Conservation (phyloP, 2,797 vertebrate genomes). For the Rachycentron canadum region DNA sequence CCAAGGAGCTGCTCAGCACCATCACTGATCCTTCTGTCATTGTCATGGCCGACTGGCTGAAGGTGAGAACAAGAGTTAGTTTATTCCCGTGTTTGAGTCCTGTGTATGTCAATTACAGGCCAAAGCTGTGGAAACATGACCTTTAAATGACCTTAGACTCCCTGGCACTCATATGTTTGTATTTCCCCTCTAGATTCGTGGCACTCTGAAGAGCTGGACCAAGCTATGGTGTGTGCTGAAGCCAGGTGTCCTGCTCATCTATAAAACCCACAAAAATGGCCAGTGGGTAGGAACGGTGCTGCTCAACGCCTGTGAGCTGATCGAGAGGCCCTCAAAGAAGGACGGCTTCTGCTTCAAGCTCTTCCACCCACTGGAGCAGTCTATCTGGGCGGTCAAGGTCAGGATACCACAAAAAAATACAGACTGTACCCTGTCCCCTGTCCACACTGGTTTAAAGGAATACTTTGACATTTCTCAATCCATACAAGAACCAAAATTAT, state of each 20-base stretch:
- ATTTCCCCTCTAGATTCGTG: slow-evolving; percentile 89
- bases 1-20: slow-evolving; percentile 97
- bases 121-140: too few relatives aligned
- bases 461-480: too few relatives aligned
- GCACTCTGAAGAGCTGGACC: slow-evolving; percentile 98
- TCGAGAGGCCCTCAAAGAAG: slow-evolving; percentile 98
- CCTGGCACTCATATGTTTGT: slow-evolving; percentile 3
- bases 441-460: too few relatives aligned
- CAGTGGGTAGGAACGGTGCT: slow-evolving; percentile 99
- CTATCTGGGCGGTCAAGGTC: slow-evolving; percentile 99
- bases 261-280: slow-evolving; percentile 97
- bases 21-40: slow-evolving; percentile 98
- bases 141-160: not conserved
- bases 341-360: slow-evolving; percentile 99
- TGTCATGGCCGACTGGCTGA: slow-evolving; percentile 99
- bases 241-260: slow-evolving; percentile 96
- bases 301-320: slow-evolving; percentile 98
- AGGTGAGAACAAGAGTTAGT: slow-evolving; percentile 82
- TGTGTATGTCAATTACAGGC: too few relatives aligned
- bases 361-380: slow-evolving; percentile 98
- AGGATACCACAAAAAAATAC: not conserved
- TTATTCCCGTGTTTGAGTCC: not conserved
- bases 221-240: slow-evolving; percentile 99
- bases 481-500: too few relatives aligned
- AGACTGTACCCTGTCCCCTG: too few relatives aligned